A percentile compares a stretch with the other conserved stretches of the same genome.
Evolutionary conservation across 2,888 invertebrate species (phyloP).

Genomic region (Andrena camellia): DNA sequence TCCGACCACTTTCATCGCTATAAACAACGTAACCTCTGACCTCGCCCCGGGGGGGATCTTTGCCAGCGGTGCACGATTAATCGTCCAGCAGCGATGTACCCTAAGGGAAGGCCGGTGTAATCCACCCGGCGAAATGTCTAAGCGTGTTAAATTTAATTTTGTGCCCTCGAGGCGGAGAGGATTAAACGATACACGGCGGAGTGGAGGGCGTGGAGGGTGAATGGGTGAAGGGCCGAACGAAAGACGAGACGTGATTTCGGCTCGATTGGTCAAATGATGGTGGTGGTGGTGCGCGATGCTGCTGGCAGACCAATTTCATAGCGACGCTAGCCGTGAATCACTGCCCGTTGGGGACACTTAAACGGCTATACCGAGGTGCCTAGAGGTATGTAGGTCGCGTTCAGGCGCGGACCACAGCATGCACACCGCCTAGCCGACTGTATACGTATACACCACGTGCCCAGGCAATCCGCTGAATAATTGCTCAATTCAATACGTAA

Average conservation of each 20-base stretch:
- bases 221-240: neutral
- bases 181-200: conserved; percentile 29
- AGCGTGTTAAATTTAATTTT: conserved; percentile 49
- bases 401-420: conserved; percentile 32
- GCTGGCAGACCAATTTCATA: conserved; percentile 76
- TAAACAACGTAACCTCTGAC: conserved; percentile 55
- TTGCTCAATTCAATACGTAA: conserved; percentile 80
- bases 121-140: conserved; percentile 25
- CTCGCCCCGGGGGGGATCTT: neutral
- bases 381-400: conserved; percentile 45
- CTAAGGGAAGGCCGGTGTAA: conserved; percentile 11
- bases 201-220: neutral
- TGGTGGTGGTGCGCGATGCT: conserved; percentile 45
- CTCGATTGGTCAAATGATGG: conserved; percentile 61
- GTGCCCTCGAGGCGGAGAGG: neutral
- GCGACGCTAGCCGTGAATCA: conserved; percentile 75
- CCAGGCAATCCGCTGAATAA: conserved; percentile 77
- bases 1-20: conserved; percentile 49
- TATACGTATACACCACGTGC: conserved; percentile 61
- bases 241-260: conserved; percentile 36
- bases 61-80: conserved; percentile 42
- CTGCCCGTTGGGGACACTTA: conserved; percentile 75
- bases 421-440: conserved; percentile 61
- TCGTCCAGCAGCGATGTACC: conserved; percentile 33
- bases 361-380: conserved; percentile 57